Evolutionary conservation across 2,797 vertebrate genomes (phyloP).

Genomic region (Mormyrops attenuatus): DNA sequence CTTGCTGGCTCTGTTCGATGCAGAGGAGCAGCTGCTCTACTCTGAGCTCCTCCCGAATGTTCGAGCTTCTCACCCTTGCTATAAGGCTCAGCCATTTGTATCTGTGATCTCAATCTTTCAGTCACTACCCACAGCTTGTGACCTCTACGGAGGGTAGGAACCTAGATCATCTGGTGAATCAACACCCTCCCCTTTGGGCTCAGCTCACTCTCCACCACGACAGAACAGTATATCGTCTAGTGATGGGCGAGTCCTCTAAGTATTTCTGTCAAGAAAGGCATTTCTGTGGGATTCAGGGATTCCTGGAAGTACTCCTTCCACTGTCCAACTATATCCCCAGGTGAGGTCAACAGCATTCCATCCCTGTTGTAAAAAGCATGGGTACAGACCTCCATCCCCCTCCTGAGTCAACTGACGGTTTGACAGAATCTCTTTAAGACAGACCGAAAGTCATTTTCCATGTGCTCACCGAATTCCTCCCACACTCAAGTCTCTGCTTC

Average conservation of each 20-base stretch:
- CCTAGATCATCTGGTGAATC: not conserved
- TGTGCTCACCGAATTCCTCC: no score
- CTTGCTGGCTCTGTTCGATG: not conserved
- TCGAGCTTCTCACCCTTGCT: no score
- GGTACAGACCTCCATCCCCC: not conserved
- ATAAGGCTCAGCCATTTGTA: not conserved
- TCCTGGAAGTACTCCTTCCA: not conserved
- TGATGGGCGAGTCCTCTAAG: not conserved
- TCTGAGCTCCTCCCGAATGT: no score
- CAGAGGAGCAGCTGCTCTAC: no score
- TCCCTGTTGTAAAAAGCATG: not conserved
- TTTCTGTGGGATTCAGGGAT: not conserved
- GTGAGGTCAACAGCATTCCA: not conserved
- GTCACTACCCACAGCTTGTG: not conserved
- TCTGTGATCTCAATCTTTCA: not conserved
- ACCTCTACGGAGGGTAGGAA: not conserved
- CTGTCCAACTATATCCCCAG: not conserved
- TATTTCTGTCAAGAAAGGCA: not conserved
- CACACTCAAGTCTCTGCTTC: no score
- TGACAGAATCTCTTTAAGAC: not conserved
- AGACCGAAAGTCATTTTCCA: not conserved
- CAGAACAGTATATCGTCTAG: not conserved
- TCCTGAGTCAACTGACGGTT: not conserved
- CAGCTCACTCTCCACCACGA: not conserved
- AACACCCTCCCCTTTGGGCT: not conserved